Evolutionary conservation across 2,113 vertebrate species (phyloP), one percentile per base, ranked within the genome.

Genomic region (Lampris incognitus): DNA sequence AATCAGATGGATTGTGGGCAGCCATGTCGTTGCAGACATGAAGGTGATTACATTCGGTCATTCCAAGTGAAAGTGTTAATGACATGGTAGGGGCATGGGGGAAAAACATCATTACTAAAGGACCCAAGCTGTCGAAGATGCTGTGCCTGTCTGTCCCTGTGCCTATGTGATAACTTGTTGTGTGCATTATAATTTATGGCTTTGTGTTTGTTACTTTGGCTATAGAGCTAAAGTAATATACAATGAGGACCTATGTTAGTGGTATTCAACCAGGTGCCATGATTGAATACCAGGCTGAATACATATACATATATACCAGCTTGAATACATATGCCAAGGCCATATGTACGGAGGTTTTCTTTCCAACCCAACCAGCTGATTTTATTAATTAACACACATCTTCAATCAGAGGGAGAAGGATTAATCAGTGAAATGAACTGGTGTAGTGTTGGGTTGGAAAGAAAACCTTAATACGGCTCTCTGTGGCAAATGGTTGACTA

Each of bases 11-110:
- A 81, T 72, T 71, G 84, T 79, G 78, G 75, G 74, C 8, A 89
- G 92, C 78, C 56, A 85, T 88, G 89, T 87, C 84, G 93, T 95
- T 95, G 95, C 94, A 96, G 93, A 95, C 83, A 86, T 76, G 84
- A 82, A 63, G 84, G 85, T 89, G 87, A 90, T 92, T 88, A 89
- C 87, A 89, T 89, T 89, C 60, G 71, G 83, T 88, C 89, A 92
- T 92, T 92, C 89, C 78, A 84, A 87, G 90, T 85, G 87, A 87
- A 24, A 83, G 87, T 85, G 91, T 92, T 93, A 90, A 94, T 89
- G 89, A 87, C 55, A 79, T 87, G 84, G 79, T 60, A 74, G 64
- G 68, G 72, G 72, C 63, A 71, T 73, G 86, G 85, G 70, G 67
- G 67, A 69, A 54, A 41, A 73, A 73, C 46, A 84, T 78, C 69